These are phyloP conservation scores for Deladenus siricidicola DNA, from an alignment of 2,888 invertebrate genomes.

Conservation along the genomic window DNA sequence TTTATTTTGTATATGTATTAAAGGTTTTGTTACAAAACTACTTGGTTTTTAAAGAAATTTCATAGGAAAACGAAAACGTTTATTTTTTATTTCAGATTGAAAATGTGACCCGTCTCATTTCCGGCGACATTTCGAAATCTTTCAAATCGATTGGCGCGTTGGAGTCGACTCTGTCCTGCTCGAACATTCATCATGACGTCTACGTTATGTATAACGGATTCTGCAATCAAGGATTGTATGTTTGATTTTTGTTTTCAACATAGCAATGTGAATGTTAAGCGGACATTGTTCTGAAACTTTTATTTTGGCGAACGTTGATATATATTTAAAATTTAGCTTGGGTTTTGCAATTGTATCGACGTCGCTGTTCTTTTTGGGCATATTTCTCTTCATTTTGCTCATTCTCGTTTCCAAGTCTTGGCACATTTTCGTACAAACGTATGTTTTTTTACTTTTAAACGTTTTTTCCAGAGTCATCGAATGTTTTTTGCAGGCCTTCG, in stretches of 20 bases:
- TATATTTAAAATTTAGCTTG: conserved; percentile 31
- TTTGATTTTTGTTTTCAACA: background rate
- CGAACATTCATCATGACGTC: conserved; percentile 38
- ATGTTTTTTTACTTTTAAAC: conserved; percentile 22
- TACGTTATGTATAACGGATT: conserved; percentile 38
- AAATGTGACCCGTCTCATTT: conserved; percentile 34
- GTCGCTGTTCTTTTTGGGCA: conserved; percentile 40
- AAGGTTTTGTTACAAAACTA: too few relatives aligned
- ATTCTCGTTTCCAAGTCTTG: conserved; percentile 48
- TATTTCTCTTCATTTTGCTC: conserved; percentile 44
- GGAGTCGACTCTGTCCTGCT: conserved; percentile 39
- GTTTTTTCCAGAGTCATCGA: background rate
- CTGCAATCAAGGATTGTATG: conserved; percentile 45
- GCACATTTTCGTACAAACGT: conserved; percentile 45
- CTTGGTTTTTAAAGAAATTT: too few relatives aligned
- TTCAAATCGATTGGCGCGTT: conserved; percentile 42
- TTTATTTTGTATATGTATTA: too few relatives aligned
- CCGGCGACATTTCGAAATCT: conserved; percentile 33
- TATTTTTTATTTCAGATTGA: conserved; percentile 27
- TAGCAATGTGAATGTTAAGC: background rate
- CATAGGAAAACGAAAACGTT: too few relatives aligned
- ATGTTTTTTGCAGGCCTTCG: conserved; percentile 33
- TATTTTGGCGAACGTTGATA: background rate
- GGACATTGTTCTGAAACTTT: background rate
- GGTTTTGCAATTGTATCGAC: conserved; percentile 37